Evolutionary conservation across 2,797 vertebrate species (phyloP).

Genomic region (Platalea minor): DNA sequence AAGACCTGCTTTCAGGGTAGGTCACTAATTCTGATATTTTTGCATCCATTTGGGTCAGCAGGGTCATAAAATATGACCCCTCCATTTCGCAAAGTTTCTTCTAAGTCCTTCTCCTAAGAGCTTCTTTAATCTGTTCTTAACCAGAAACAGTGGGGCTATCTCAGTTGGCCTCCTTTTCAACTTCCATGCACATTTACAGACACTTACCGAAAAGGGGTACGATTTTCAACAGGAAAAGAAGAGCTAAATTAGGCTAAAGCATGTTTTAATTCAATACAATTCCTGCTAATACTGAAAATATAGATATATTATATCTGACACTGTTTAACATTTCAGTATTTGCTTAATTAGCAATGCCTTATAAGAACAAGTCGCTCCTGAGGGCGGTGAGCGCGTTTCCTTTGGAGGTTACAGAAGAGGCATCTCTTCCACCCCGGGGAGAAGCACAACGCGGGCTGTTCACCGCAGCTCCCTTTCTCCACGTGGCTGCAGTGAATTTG

Average conservation of each 20-base stretch:
- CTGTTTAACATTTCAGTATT: neutral
- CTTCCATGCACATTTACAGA: neutral
- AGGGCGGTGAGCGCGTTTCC: neutral
- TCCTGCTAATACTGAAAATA: conserved; percentile 10
- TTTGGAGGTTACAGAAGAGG: neutral
- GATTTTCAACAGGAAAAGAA: neutral
- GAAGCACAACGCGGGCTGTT: neutral
- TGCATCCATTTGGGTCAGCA: conserved; percentile 47
- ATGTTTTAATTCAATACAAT: neutral
- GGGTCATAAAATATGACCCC: conserved; percentile 36
- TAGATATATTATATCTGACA: neutral
- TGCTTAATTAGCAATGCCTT: neutral
- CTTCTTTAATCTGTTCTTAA: conserved; percentile 35
- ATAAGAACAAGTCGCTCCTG: neutral
- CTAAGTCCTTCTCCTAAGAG: conserved; percentile 21
- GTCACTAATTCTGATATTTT: conserved; percentile 29
- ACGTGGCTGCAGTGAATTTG: conserved; percentile 35
- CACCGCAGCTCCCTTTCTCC: conserved; percentile 22
- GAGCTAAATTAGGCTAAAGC: conserved; percentile 8
- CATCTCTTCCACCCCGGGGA: neutral
- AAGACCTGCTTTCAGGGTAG: neutral
- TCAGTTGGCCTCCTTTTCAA: conserved; percentile 24
- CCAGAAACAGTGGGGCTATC: neutral
- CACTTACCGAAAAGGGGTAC: neutral
- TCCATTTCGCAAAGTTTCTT: conserved; percentile 46